Evolutionary conservation across 2,888 invertebrate genomes (phyloP).

Genomic region (Mythimna ferrago): DNA sequence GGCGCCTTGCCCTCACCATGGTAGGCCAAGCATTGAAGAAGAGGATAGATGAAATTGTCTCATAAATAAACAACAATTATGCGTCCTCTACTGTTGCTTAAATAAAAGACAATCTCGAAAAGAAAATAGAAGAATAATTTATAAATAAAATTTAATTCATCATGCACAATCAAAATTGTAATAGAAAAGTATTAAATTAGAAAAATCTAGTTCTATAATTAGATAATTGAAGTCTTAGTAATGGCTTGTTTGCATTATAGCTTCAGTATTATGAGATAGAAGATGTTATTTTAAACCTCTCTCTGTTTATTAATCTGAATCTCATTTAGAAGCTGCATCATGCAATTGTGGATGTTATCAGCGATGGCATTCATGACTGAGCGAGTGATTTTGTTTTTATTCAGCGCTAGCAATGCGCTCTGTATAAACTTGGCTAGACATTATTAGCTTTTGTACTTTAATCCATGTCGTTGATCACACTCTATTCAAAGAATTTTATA

Average conservation of each 20-base stretch:
- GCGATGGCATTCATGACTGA: constrained; percentile 11
- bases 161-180: constrained; percentile 47
- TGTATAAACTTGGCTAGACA: constrained; percentile 6
- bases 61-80: constrained; percentile 71
- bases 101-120: constrained; percentile 73
- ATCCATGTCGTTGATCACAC: too few relatives aligned
- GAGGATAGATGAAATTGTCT: constrained; percentile 64
- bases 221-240: constrained; percentile 1
- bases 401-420: constrained; percentile 11
- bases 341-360: constrained; percentile 3
- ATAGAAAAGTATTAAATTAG: constrained; percentile 20
- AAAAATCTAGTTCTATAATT: not conserved
- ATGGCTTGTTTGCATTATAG: not conserved
- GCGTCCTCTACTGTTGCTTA: constrained; percentile 82
- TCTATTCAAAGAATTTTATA: not conserved
- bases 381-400: constrained; percentile 16
- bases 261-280: not conserved
- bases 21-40: constrained; percentile 1
- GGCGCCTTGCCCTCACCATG: constrained; percentile 13
- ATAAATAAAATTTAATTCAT: constrained; percentile 19
- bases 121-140: constrained; percentile 46
- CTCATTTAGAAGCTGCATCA: not conserved
- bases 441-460: not conserved
- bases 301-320: not conserved
- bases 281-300: not conserved